phyloP scores from a whole-genome alignment of 2,888 invertebrate species.

The Salticus scenicus region DNA sequence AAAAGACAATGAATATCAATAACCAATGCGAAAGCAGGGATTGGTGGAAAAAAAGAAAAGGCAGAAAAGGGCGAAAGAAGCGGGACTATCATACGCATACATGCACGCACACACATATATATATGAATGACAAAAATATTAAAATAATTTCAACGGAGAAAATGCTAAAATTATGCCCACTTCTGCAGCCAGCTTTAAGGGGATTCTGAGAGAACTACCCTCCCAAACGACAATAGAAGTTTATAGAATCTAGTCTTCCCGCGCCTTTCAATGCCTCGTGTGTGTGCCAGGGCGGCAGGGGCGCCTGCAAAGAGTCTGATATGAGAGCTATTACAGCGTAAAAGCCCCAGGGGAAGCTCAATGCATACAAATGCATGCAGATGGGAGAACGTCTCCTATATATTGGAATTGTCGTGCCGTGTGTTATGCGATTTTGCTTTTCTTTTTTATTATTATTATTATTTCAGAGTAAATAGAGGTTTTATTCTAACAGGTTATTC shows the following conservation, averaged over 20 bases:
- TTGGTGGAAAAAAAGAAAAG: background rate
- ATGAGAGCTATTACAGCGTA: constrained; percentile 64
- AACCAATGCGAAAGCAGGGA: background rate
- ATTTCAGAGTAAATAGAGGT: background rate
- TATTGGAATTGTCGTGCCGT: constrained; percentile 61
- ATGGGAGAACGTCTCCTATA: constrained; percentile 31
- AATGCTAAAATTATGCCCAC: constrained; percentile 68
- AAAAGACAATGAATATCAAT: background rate
- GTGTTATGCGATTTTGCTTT: constrained; percentile 27
- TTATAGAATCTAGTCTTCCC: background rate
- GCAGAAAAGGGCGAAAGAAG: background rate
- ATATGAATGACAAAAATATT: constrained; percentile 50
- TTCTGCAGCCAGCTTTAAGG: constrained; percentile 28
- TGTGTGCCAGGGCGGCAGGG: background rate
- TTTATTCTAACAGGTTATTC: constrained; percentile 26
- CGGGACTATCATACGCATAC: background rate
- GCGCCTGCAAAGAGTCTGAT: constrained; percentile 18
- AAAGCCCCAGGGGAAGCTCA: constrained; percentile 57
- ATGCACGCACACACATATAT: constrained; percentile 29
- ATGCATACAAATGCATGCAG: constrained; percentile 70
- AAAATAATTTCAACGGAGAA: constrained; percentile 66
- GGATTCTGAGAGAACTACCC: background rate
- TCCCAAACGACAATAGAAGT: background rate
- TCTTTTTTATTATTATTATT: background rate
- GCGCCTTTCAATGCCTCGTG: constrained; percentile 6